Evolutionary conservation across 2,888 invertebrate genomes (phyloP), one percentile per base, ranked within the genome.

Genomic region (Mimachlamys varia): DNA sequence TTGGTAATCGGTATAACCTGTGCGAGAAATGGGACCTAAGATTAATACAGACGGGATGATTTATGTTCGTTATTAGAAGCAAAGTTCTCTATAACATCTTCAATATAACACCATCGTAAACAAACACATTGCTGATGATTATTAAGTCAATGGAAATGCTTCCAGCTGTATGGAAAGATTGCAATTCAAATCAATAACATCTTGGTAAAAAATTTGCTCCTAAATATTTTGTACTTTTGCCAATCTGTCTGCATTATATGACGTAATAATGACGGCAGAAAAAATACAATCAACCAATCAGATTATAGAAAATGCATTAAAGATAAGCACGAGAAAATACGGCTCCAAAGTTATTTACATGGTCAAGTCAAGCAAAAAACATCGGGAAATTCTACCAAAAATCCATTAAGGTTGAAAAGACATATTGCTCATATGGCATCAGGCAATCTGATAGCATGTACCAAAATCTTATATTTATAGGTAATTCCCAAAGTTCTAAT

Each of bases 221-320:
- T 76, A 76, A 76, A 76, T 33, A 33, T 27, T 33, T 76, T 76
- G 76, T 76, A 76, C 76, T 27, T 76, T 76, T 13, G 76, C 12
- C 76, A 76, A 76, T n/a, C 27, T 76, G 33, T 76, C 76, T 76
- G 76, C 76, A 27, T 33, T 76, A 33, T 76, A 33, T 76, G 76
- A 76, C 15, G 76, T 76, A 27, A 76, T 27, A 33, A 12, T 7
- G 15, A 10, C 33, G 19, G 22, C 22, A 33, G 76, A 33, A 27
- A 19, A 76, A 27, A 76, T 15, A 76, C 7, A 76, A 33, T 33
- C 33, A 76, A 10, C 33, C 27, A 12, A 76, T 76, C 76, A 76
- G 33, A 76, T 27, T 76, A 27, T 33, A 76, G 76, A 76, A 76
- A 76, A 76, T 76, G 4, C 62, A 27, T 27, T 76, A 10, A 76